These are phyloP conservation scores for Ephestia elutella DNA, from an alignment of 1,140 invertebrate genomes.

Conservation along the genomic window DNA sequence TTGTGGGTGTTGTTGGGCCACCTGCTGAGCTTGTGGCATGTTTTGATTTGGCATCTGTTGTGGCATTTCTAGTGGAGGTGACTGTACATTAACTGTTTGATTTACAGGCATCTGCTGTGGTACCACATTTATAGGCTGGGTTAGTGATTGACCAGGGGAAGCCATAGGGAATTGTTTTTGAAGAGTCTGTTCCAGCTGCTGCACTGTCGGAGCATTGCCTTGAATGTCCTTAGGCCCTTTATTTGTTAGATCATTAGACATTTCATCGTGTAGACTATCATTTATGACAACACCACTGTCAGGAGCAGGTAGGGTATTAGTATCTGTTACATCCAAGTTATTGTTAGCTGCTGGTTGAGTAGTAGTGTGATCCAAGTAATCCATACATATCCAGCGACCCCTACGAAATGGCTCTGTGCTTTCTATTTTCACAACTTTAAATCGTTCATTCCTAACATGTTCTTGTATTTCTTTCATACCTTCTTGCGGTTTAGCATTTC, in stretches of 20 bases:
- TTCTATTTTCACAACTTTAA: constrained; percentile 97
- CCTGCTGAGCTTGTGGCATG: constrained; percentile 52
- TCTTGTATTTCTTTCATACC: constrained; percentile 83
- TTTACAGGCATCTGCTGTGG: constrained; percentile 67
- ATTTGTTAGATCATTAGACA: constrained; percentile 60
- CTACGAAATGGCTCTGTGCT: constrained; percentile 95
- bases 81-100: constrained; percentile 68
- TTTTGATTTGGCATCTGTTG: constrained; percentile 67
- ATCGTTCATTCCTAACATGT: constrained; percentile 86
- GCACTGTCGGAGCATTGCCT: constrained; percentile 58
- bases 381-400: constrained; percentile 96
- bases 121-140: constrained; percentile 67
- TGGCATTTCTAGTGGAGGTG: constrained; percentile 70
- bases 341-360: constrained; percentile 75
- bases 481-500: constrained; percentile 76
- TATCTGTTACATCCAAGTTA: constrained; percentile 64
- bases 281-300: constrained; percentile 71
- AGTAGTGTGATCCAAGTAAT: constrained; percentile 91
- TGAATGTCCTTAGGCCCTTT: constrained; percentile 64
- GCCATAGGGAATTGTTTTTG: constrained; percentile 71
- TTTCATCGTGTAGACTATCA: constrained; percentile 70
- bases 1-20: constrained; percentile 66
- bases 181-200: constrained; percentile 65
- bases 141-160: constrained; percentile 70
- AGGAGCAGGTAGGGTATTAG: constrained; percentile 55